Conservation (phyloP, 2,113 vertebrate species). For the Chloropsis cyanopogon region DNA sequence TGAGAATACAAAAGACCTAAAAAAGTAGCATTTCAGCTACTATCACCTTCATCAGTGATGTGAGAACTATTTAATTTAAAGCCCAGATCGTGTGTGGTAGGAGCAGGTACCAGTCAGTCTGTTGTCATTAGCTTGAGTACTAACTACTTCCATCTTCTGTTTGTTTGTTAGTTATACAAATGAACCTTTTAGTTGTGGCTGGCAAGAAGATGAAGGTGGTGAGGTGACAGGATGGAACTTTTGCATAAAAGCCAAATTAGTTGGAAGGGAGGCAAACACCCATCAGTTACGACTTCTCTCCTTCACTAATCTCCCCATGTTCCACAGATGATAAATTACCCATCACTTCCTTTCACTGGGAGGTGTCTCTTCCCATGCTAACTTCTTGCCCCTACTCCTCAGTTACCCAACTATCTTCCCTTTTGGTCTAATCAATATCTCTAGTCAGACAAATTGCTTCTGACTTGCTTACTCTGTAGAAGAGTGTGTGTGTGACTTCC, state of each 20-base stretch:
- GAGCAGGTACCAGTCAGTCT: background rate
- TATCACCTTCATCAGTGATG: slow-evolving; percentile 3
- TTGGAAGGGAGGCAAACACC: background rate
- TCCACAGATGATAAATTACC: slow-evolving; percentile 18
- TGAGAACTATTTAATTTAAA: slow-evolving; percentile 31
- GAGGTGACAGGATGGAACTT: slow-evolving; percentile 1
- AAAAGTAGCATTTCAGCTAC: slow-evolving; percentile 1
- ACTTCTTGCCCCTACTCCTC: background rate
- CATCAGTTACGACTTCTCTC: background rate
- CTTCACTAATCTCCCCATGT: background rate
- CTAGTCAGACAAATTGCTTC: background rate
- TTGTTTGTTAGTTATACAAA: background rate
- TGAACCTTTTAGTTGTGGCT: background rate
- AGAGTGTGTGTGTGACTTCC: background rate
- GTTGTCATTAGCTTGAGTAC: slow-evolving; percentile 30
- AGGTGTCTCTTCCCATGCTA: background rate
- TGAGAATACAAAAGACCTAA: background rate
- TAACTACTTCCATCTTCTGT: background rate
- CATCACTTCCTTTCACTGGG: background rate
- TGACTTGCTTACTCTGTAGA: background rate
- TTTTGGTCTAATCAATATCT: background rate
- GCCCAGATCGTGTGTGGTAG: background rate
- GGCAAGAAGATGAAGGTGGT: background rate
- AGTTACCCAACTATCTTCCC: background rate
- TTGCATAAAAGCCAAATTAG: background rate